Base-by-base conservation (phyloP, 1,140 invertebrate species). In the Lepidurus packardi region DNA sequence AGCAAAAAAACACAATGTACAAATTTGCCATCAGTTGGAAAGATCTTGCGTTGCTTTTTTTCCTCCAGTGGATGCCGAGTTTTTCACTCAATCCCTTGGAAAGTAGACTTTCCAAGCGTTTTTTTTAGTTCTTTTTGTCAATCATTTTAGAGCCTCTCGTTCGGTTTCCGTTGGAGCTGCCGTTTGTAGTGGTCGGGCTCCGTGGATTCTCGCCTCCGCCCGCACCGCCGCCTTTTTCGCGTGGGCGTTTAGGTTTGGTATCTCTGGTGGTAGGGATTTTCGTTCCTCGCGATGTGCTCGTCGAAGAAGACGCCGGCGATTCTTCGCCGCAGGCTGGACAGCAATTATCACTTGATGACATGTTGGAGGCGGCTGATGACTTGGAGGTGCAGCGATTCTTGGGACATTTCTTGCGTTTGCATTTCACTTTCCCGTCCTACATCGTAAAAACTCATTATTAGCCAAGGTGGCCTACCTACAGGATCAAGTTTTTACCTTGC, bases 391-490 rank as follows among this genome's bases (percentile, higher is more conserved):
- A 81, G 47, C 82, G 81, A 78, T 44, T 89, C 73, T 89, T 89
- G 13, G 90, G 89, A 85, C 93, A 95, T n/a, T 90, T 89, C 81
- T 92, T 92, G 78, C 92, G 87, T 79, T 91, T 90, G 83, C 93
- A 95, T 80, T 89, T 91, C 73, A 92, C 89, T 82, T 89, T 89
- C 74, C 92, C 91, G 83, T 94, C 92, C 93, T 95, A 85, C 1
- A 87, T 86, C 79, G 79, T n/a, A 73, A 53, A 73, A 47, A 9
- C 34, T 8, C 47, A 74, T 73, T 77, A 10, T 77, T 78, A 16
- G 41, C 74, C 16, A 65, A 25, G 11, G 1, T 44, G 13, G 34
- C 13, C 43, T n/a, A 13, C 41, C 2, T 24, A 24, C 73, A 34
- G 13, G 43, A n/a, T 75, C 13, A 47, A 16, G 41, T 41, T 77